Conservation (phyloP, 2,888 invertebrate species). For the Diaprepes abbreviatus region DNA sequence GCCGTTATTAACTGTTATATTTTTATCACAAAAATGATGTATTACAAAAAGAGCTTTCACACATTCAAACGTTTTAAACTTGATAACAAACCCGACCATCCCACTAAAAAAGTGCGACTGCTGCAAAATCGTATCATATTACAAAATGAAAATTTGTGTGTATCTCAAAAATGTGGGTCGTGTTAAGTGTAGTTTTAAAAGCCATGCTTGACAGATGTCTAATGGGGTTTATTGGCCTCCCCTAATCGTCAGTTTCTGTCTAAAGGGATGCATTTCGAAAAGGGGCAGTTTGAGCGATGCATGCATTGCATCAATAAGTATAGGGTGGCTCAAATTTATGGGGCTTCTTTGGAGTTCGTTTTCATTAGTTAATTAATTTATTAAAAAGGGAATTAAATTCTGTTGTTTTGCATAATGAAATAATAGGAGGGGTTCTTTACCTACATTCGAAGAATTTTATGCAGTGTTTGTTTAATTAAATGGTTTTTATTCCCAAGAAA, state of each 20-base stretch:
- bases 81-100: constrained; percentile 5
- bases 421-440: background rate
- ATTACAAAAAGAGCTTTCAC: background rate
- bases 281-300: constrained; percentile 14
- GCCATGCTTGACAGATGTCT: constrained; percentile 38
- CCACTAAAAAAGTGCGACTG: constrained; percentile 14
- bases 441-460: no score
- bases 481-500: no score
- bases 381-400: background rate
- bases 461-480: no score
- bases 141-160: constrained; percentile 9
- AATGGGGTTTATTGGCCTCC: constrained; percentile 31
- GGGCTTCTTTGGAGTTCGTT: background rate
- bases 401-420: background rate
- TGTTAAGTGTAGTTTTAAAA: constrained; percentile 22
- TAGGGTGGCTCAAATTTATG: constrained; percentile 18
- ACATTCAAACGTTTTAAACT: background rate
- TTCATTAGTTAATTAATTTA: constrained; percentile 3
- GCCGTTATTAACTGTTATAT: no score
- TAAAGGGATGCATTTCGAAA: constrained; percentile 16
- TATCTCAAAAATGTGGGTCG: constrained; percentile 20
- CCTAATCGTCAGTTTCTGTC: constrained; percentile 38
- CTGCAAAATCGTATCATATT: constrained; percentile 26
- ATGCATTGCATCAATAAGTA: constrained; percentile 11
- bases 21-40: no score